Evolutionary conservation across 2,797 vertebrate genomes (phyloP), one percentile per base, ranked within the genome.

Genomic region (Hippopotamyrus pictus): DNA sequence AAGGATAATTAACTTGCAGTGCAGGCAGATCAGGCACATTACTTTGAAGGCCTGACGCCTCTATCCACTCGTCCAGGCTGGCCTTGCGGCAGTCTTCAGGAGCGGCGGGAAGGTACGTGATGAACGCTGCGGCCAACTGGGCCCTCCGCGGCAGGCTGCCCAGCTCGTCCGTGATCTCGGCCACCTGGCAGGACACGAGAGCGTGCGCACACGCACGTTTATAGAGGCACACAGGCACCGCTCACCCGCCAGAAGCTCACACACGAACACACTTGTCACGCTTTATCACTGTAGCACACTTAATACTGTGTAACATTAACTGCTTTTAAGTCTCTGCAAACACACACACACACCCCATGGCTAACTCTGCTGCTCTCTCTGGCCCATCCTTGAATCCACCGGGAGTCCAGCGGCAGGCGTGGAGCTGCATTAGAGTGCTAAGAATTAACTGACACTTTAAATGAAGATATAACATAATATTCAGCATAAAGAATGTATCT

Each of bases 81-180:
- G 89, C 93, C 93, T 95, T 97, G 90, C 98, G 97, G 89, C 96
- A 96, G 93, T 96, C 97, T 91, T 99, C 98, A 0, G 98, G 94
- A 89, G 98, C 97, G 62, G 98, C 96, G 88, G 98, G 98, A 92
- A 99, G 96, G 90, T 99, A 99, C 0, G 98, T 98, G 94, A 99
- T 97, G 93, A 99, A 99, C 17, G 98, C 98, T 91, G 98, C 97
- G 84, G 98, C 97, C 48, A 99, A 95, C 89, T 98, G 97, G 90
- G 97, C 95, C 93, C 97, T 97, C 93, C 96, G 96, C 88, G 98
- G 98, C 83, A 99, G 95, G 0, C 97, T 97, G 69, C 96, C 96
- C 93, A 99, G 92, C 92, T 99, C 97, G 87, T 97, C 97, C 86
- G 96, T 94, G 93, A 99, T 99, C 94, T 99, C 98, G 90, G 95